Base-by-base conservation (phyloP, 2,797 vertebrate genomes). In the Heterohyrax brucei region DNA sequence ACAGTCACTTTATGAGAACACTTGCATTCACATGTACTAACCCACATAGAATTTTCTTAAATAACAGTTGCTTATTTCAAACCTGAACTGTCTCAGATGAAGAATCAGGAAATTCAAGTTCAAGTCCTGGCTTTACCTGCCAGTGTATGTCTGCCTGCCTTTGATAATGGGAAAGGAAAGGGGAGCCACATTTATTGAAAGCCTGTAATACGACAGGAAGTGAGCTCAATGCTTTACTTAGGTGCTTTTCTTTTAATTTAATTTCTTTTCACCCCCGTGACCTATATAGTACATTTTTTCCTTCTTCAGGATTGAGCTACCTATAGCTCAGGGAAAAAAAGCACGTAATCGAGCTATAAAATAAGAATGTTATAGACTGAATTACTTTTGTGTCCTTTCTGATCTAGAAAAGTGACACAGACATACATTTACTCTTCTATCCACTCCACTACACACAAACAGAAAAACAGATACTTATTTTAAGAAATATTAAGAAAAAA, bases 281-380 rank as follows among this genome's bases (percentile, higher is more conserved):
- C 50, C 14, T 80, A 59, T 33, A 61, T 53, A 22, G 10, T 50
- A 21, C 80, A 50, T 72, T 87, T 39, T n/a, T 92, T 18, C 10
- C 76, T 9, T 86, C 7, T 84, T 70, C 77, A 87, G 18, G 8
- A 77, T 0, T 59, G 61, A 79, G 10, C 46, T 85, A 79, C 68
- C 14, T 77, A 5, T 73, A 46, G 7, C 13, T 81, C 24, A 80
- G 70, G 33, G 79, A 79, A 86, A 82, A 91, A 30, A 85, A 4
- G 66, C 10, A 9, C 10, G 1, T 83, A 64, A 56, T 7, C 82
- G 50, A 64, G n/a, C 16, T 30, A 61, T 68, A 85, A 85, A 75
- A 33, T 21, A 19, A n/a, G n/a, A 81, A 0, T 1, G 2, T 53
- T 7, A 18, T 0, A 62, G 3, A 4, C 10, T 77, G 33, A 10